These are phyloP conservation scores for Merodon equestris DNA, from an alignment of 2,888 invertebrate genomes.

Conservation along the genomic window DNA sequence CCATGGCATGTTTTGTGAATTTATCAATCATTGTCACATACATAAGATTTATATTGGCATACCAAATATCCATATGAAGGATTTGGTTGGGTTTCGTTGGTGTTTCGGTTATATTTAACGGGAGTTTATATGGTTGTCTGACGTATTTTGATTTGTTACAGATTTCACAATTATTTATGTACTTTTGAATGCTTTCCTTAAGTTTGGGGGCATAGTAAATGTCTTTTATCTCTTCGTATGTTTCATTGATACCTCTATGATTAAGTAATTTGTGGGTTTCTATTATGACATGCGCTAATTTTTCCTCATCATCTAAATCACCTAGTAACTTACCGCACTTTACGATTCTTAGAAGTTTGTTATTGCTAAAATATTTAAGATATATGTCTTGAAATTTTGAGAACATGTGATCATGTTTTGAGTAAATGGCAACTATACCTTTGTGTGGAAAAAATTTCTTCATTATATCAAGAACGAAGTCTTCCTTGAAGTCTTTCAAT, in stretches of 20 bases:
- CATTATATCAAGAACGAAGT: not conserved
- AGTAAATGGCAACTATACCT: too few relatives aligned
- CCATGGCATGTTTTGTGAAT: constrained; percentile 29
- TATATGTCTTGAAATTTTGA: constrained; percentile 28
- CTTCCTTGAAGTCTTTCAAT: not conserved
- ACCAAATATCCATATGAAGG: constrained; percentile 3
- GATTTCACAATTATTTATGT: constrained; percentile 39
- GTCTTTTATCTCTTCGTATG: constrained; percentile 16
- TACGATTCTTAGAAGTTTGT: constrained; percentile 18
- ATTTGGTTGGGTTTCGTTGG: constrained; percentile 11
- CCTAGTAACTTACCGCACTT: constrained; percentile 11
- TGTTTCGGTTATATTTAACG: constrained; percentile 4
- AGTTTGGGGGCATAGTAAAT: constrained; percentile 31
- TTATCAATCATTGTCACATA: constrained; percentile 9
- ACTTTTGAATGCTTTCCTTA: constrained; percentile 21
- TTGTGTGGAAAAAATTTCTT: not conserved
- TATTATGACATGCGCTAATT: constrained; percentile 11
- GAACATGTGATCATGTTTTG: not conserved
- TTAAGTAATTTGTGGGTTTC: constrained; percentile 27
- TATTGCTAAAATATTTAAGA: constrained; percentile 18
- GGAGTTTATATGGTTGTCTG: constrained; percentile 14
- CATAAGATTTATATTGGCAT: not conserved
- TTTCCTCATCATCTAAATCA: constrained; percentile 17
- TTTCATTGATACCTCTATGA: constrained; percentile 43
- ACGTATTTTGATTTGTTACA: constrained; percentile 31